phyloP scores from a whole-genome alignment of 2,113 vertebrate species.

The Zosterops borbonicus region DNA sequence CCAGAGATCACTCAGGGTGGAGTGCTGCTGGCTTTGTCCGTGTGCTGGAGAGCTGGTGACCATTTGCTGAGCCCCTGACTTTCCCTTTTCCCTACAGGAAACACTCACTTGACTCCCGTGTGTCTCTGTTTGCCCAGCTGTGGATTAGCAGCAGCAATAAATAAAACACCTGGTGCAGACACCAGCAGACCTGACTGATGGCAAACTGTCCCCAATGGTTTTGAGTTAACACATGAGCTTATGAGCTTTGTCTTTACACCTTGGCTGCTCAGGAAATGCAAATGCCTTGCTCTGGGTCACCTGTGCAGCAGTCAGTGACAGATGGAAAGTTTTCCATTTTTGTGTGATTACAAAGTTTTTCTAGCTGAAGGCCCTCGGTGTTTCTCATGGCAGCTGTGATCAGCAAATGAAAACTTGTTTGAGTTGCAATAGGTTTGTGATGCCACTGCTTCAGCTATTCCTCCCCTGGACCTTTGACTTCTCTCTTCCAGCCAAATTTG shows the following conservation, averaged over 20 bases:
- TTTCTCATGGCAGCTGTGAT: not conserved
- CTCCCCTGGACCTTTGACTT: not conserved
- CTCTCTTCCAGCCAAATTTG: not conserved
- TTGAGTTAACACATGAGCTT: not conserved
- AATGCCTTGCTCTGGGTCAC: rapidly evolving
- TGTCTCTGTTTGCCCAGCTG: not conserved
- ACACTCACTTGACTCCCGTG: not conserved
- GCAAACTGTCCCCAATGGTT: not conserved
- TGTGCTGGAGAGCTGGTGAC: not conserved
- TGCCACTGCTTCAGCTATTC: not conserved
- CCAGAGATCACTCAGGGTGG: rapidly evolving
- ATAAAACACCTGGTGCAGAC: not conserved
- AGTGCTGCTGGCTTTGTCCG: not conserved
- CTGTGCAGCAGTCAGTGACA: not conserved
- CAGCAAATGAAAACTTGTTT: not conserved
- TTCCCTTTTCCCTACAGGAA: not conserved
- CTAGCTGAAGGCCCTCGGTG: not conserved
- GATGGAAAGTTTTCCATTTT: not conserved
- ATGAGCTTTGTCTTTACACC: not conserved
- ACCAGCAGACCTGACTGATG: not conserved
- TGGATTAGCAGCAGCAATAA: not conserved
- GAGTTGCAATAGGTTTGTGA: not conserved
- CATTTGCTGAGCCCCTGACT: not conserved
- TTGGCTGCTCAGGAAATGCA: not conserved
- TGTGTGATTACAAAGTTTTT: not conserved